phyloP scores from a whole-genome alignment of 2,797 vertebrate genomes.

The Lithobates pipiens region DNA sequence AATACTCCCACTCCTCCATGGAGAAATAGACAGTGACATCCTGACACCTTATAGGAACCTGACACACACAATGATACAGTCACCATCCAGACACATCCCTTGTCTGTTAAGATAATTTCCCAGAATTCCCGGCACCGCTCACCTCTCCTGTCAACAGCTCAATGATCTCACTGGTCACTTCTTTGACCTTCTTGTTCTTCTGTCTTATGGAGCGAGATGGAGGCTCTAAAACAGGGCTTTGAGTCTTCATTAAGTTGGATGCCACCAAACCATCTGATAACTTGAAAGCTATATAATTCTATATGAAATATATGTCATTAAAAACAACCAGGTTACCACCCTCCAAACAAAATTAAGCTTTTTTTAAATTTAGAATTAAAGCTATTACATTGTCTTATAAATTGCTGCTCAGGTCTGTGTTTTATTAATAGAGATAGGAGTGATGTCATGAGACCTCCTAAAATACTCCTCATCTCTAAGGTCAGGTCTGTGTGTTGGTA shows the following conservation, averaged over 20 bases:
- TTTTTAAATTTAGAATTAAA: no score
- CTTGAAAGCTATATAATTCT: constrained; percentile 12
- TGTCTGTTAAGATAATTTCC: neutral
- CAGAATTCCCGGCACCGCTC: neutral
- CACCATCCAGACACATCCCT: neutral
- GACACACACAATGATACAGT: neutral
- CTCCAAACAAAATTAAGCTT: no score
- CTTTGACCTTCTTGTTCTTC: neutral
- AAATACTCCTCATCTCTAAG: no score
- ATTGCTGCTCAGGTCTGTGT: no score
- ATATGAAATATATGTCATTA: neutral
- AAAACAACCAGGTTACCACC: neutral
- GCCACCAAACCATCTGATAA: neutral
- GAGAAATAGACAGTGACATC: neutral
- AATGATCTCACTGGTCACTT: neutral
- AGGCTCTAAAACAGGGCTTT: neutral
- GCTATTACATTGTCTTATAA: no score
- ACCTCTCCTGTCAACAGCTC: neutral
- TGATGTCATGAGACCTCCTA: no score
- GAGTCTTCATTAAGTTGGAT: neutral
- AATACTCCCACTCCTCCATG: neutral
- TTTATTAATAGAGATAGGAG: no score
- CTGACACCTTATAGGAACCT: neutral
- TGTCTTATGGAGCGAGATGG: neutral
- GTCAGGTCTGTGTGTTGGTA: no score